A percentile compares a stretch with the other conserved stretches of the same genome.
Evolutionary conservation across 2,113 vertebrate species (phyloP).

Genomic region (Ceyx cyanopectus): DNA sequence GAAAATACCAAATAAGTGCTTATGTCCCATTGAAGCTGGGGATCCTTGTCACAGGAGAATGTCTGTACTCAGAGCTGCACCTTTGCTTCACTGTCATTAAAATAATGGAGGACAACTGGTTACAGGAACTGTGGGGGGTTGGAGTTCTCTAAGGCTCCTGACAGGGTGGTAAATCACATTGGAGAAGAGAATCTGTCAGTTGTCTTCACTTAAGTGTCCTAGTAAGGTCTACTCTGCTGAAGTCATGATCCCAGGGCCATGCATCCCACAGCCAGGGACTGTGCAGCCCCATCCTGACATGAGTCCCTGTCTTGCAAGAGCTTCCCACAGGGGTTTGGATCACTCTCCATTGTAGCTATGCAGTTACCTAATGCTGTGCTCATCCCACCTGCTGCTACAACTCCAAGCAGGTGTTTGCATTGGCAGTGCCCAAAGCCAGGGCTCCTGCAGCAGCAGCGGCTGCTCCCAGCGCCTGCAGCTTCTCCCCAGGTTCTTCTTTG

Average conservation of each 20-base stretch:
- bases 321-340: background rate
- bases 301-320: background rate
- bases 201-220: background rate
- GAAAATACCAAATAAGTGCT: background rate
- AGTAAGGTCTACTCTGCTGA: background rate
- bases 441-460: background rate
- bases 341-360: accelerated
- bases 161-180: background rate
- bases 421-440: background rate
- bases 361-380: background rate
- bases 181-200: background rate
- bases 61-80: background rate
- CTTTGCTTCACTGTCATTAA: background rate
- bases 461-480: background rate
- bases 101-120: background rate
- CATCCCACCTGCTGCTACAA: no score
- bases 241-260: background rate
- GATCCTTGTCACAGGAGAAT: background rate
- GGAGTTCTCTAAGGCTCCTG: background rate
- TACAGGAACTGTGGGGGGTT: background rate
- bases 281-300: background rate
- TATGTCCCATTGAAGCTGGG: background rate
- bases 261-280: background rate
- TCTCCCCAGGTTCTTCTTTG: background rate
- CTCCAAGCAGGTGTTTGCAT: background rate